These are phyloP conservation scores for Bombus sylvicola DNA, from an alignment of 1,140 invertebrate genomes.

Conservation along the genomic window DNA sequence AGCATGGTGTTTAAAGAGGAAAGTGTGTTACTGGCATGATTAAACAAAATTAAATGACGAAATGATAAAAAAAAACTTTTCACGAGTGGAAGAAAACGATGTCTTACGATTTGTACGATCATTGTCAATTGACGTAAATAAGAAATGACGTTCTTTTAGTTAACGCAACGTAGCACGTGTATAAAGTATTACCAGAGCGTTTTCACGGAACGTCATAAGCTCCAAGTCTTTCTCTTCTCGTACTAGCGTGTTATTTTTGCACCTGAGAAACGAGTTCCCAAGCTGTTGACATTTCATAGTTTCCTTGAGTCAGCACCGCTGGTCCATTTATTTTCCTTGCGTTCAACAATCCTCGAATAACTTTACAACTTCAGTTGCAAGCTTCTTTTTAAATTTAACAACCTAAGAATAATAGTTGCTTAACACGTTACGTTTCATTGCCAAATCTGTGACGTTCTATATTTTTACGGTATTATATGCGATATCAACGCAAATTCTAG, in stretches of 20 bases:
- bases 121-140: not conserved
- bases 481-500: no score
- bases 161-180: no score
- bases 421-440: not conserved
- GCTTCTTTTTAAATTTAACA: not conserved
- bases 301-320: not conserved
- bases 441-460: no score
- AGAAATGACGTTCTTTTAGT: not conserved
- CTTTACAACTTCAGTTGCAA: no score
- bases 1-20: no score
- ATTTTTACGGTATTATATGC: no score
- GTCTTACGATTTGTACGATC: no score
- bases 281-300: conserved; percentile 5
- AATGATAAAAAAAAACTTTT: no score
- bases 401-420: not conserved
- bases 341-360: not conserved
- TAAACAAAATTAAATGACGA: no score
- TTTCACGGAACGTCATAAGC: not conserved
- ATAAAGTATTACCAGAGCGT: not conserved
- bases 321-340: not conserved
- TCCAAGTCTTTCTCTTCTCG: not conserved
- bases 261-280: not conserved
- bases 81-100: no score
- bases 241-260: conserved; percentile 18
- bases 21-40: no score